Percentiles rank a stretch among this genome's conserved stretches.
Conservation (phyloP, 1,140 invertebrate species). For the Hypothenemus hampei region DNA sequence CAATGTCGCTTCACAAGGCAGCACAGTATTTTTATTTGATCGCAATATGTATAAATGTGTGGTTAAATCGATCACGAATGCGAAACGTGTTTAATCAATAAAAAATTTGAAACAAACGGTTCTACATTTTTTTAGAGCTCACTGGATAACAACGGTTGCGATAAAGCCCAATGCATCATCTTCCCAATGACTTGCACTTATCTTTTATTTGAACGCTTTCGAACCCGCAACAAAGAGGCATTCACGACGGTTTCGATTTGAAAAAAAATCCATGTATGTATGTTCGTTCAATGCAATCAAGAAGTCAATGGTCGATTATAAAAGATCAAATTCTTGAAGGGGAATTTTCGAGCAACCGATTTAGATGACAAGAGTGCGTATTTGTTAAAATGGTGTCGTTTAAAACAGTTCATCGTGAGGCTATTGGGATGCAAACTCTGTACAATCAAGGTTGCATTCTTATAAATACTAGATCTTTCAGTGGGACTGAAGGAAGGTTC, state of each 20-base stretch:
- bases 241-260: conserved; percentile 6
- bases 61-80: conserved; percentile 3
- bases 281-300: neutral
- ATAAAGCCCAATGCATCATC: neutral
- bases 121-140: too few species aligned
- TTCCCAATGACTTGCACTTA: conserved; percentile 16
- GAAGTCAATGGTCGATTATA: conserved; percentile 6
- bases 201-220: conserved; percentile 8
- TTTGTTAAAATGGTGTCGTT: too few species aligned
- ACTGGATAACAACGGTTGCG: too few species aligned
- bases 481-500: too few species aligned
- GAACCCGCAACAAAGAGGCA: conserved; percentile 5
- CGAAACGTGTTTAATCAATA: conserved; percentile 5
- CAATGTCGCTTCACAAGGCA: conserved; percentile 29
- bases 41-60: neutral
- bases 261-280: conserved; percentile 6
- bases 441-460: too few species aligned
- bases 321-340: conserved; percentile 1
- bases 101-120: conserved; percentile 1
- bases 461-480: too few species aligned
- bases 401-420: too few species aligned
- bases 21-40: conserved; percentile 5
- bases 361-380: too few species aligned
- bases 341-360: too few species aligned
- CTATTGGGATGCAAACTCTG: too few species aligned